Evolutionary conservation across 2,113 vertebrate species (phyloP).

Genomic region (Gracilinanus agilis): DNA sequence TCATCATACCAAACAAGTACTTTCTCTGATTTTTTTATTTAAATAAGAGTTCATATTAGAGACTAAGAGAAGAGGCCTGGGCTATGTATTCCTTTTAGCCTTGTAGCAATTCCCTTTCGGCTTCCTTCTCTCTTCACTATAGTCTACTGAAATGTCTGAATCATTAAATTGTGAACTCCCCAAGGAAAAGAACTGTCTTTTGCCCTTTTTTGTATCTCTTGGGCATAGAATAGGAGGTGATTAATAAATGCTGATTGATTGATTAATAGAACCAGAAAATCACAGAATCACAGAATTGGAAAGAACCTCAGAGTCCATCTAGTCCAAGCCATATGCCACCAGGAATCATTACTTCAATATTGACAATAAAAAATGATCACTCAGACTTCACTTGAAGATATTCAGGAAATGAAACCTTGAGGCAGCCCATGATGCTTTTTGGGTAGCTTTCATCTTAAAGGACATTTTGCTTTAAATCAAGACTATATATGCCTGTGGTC

Average conservation of each 20-base stretch:
- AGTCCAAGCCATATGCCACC: not conserved
- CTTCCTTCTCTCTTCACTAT: not conserved
- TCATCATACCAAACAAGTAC: not conserved
- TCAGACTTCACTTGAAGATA: not conserved
- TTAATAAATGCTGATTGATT: not conserved
- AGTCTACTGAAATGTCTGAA: not conserved
- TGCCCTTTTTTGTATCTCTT: not conserved
- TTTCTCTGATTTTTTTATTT: not conserved
- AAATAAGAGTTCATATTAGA: not conserved
- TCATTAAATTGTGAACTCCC: not conserved
- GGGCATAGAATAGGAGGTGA: not conserved
- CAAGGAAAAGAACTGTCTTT: not conserved
- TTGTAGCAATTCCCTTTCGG: not conserved
- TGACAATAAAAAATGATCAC: not conserved
- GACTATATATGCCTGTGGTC: not conserved
- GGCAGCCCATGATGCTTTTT: not conserved
- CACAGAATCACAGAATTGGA: not conserved
- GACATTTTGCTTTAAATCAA: not conserved
- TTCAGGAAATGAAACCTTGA: not conserved
- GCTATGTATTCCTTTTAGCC: not conserved
- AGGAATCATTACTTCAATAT: not conserved
- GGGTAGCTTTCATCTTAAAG: not conserved
- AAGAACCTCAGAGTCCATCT: not conserved
- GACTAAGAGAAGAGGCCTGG: not conserved
- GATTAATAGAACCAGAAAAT: not conserved